Evolutionary conservation across 1,140 invertebrate species (phyloP), one percentile per base, ranked within the genome.

Genomic region (Temnothorax nylanderi): DNA sequence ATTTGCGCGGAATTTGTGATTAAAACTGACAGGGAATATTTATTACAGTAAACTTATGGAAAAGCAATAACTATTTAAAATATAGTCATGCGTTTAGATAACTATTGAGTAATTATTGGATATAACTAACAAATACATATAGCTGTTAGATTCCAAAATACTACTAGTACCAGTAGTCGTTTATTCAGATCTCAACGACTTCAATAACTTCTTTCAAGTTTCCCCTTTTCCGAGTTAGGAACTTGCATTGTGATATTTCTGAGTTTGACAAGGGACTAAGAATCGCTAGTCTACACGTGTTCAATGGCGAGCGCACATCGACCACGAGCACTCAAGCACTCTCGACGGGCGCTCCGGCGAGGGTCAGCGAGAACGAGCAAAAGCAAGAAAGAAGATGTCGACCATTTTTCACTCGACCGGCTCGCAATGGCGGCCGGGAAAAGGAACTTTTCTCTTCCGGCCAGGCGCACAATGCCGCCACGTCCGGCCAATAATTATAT

Each of bases 401-500:
- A 85, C 87, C 90, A 91, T 91, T 91, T 91, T 91, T 91, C 90
- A 91, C 41, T 51, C 51, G 86, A 49, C 51, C 69, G 72, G 75
- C 60, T 75, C 80, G 80, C 80, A 84, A 75, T 84, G n/a, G 67
- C 44, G 51, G 67, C 21, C 65, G 44, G 74, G 49, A 51, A 62
- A 65, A 77, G 82, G 81, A 91, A 84, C 77, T 87, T 88, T 90
- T 89, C 86, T 86, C 90, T 82, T 88, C 77, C 84, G 80, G 44
- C 65, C 34, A 32, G 54, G 56, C 32, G 69, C 88, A 87, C 88
- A 84, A 84, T 88, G 65, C 85, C 67, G 18, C 16, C 77, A 54
- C 85, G 87, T 80, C 85, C 78, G 85, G 84, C 85, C 90, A 88
- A 92, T 92, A 92, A 92, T 92, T 92, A 92, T 88, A 87, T 91